phyloP scores from a whole-genome alignment of 1,140 invertebrate species.

The Sogatella furcifera region DNA sequence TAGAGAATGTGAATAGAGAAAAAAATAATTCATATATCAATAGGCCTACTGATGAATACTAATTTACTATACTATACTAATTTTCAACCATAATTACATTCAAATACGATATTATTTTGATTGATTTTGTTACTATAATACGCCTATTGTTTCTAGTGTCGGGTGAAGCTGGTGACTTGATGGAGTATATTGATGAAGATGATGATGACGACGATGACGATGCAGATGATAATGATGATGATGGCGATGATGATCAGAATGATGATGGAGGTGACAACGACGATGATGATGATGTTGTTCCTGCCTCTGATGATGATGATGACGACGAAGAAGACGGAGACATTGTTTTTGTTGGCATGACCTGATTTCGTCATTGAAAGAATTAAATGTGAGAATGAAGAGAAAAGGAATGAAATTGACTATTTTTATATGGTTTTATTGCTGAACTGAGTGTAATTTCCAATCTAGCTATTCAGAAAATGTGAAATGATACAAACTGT shows the following conservation, averaged over 20 bases:
- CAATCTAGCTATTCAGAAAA: too few relatives aligned
- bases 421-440: too few relatives aligned
- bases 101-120: background rate
- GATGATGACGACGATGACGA: constrained; percentile 14
- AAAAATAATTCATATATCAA: too few relatives aligned
- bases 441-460: too few relatives aligned
- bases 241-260: constrained; percentile 18
- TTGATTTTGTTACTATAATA: background rate
- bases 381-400: too few relatives aligned
- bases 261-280: constrained; percentile 22
- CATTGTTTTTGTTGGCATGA: background rate
- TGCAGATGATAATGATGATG: constrained; percentile 16
- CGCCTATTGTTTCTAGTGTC: background rate
- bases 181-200: constrained; percentile 14
- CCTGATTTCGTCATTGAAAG: too few relatives aligned
- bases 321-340: constrained; percentile 18
- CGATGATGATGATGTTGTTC: constrained; percentile 17
- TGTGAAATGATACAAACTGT: too few relatives aligned
- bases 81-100: too few relatives aligned
- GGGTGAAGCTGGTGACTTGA: background rate
- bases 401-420: too few relatives aligned
- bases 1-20: too few relatives aligned
- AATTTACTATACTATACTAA: too few relatives aligned
- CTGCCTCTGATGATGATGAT: constrained; percentile 2
- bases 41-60: too few relatives aligned